A percentile compares a stretch with the other conserved stretches of the same genome.
Conservation (phyloP, 2,888 invertebrate species). For the Zhuqinia jingwanae region DNA sequence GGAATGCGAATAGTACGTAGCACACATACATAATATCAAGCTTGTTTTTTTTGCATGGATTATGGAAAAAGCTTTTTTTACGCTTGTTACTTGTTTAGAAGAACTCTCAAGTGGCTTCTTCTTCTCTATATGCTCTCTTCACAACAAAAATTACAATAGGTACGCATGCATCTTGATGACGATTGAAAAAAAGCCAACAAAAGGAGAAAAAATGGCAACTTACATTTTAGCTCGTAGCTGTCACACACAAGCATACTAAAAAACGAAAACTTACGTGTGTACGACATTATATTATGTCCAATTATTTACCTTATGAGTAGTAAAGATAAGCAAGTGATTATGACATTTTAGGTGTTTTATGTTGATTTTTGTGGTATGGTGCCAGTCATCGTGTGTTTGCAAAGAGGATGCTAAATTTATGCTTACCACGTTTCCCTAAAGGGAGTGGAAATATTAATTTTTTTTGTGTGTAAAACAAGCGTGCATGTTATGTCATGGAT, state of each 20-base stretch:
- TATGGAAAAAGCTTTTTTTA: constrained; percentile 34
- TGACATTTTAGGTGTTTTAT: constrained; percentile 52
- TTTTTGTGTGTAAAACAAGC: not conserved
- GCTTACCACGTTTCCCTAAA: constrained; percentile 32
- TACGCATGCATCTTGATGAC: constrained; percentile 22
- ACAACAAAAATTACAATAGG: too few species aligned
- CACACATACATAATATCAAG: not conserved
- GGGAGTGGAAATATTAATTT: constrained; percentile 68
- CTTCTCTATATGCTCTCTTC: too few species aligned
- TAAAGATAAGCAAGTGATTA: constrained; percentile 58
- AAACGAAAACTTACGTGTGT: constrained; percentile 7
- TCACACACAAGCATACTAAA: constrained; percentile 25
- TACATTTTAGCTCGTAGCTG: too few species aligned
- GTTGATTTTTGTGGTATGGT: constrained; percentile 28
- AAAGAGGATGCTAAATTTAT: constrained; percentile 48
- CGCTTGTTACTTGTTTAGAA: not conserved
- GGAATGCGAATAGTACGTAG: too few species aligned
- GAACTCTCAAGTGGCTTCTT: constrained; percentile 46
- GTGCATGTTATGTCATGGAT: not conserved
- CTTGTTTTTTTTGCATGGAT: constrained; percentile 31
- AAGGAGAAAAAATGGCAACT: too few species aligned
- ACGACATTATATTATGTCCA: constrained; percentile 26
- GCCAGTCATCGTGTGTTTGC: constrained; percentile 4
- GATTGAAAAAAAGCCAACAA: not conserved
- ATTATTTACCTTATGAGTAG: constrained; percentile 2